Base-by-base conservation (phyloP, 2,797 vertebrate genomes). In the Lagorchestes hirsutus region DNA sequence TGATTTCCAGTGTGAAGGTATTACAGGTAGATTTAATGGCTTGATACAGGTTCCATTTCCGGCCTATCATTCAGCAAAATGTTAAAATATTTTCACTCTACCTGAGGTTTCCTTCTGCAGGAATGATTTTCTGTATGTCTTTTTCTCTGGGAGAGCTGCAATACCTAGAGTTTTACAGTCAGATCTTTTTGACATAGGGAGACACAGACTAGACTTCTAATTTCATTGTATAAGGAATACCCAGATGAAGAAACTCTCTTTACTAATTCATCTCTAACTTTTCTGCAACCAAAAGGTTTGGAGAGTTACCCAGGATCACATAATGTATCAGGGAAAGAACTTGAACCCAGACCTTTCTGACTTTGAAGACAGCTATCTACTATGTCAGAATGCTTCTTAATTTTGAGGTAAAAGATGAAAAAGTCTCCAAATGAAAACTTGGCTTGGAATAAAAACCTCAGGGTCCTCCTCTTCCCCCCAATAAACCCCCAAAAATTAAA, bases 401-500 rank as follows among this genome's bases (percentile, higher is more conserved):
- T 87, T 27, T 27, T 87, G 74, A 50, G 74, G 74, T 87, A 95
- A 67, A 91, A 57, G 56, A 95, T 4, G 92, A 93, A 34, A 96
- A 59, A 87, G 58, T 8, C 3, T 91, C 55, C 5, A 97, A 82
- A 74, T 56, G 56, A 24, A 97, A 94, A 4, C 94, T 97, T 91
- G 2, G 62, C 13, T 95, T 96, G 3, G 96, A 97, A 95, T 87
- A 82, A 93, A 97, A 95, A 28, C 22, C 5, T 87, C 67, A 97
- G 91, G 56, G 50, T 52, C 96, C 92, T 92, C 74, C 55, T 54
- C 91, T 40, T 6, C 22, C 92, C 18, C 24, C 74, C 93, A 96
- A 87, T 27, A 94, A 62, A 93, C 18, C 92, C 40, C 93, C 14
- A 95, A 92, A 96, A 93, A 16, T 1, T 90, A 94, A 96, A 90